Percentiles rank a stretch among this genome's conserved stretches.
Evolutionary conservation across 2,888 invertebrate species (phyloP).

Genomic region (Nudaria mundana): DNA sequence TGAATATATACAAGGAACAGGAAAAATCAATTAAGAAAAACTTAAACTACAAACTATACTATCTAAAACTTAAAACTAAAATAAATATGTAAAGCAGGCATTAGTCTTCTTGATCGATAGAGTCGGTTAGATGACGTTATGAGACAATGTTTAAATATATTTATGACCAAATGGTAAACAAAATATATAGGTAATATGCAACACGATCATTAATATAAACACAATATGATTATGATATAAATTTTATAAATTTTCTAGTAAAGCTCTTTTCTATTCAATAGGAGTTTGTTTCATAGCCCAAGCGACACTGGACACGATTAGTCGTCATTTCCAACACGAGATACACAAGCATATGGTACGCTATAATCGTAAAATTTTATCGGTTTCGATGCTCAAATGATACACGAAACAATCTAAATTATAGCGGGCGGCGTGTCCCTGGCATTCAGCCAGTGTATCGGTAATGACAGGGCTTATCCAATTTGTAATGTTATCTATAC

Average conservation of each 20-base stretch:
- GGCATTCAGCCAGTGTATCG: slow-evolving; percentile 65
- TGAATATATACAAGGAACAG: too few relatives aligned
- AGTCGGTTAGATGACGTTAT: too few relatives aligned
- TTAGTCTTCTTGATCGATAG: too few relatives aligned
- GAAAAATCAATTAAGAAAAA: too few relatives aligned
- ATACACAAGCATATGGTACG: slow-evolving; percentile 60
- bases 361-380: slow-evolving; percentile 79
- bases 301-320: too few relatives aligned
- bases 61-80: too few relatives aligned
- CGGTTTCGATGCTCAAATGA: slow-evolving; percentile 76
- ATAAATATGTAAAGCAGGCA: too few relatives aligned
- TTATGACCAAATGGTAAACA: too few relatives aligned
- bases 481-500: slow-evolving; percentile 62
- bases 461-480: slow-evolving; percentile 68
- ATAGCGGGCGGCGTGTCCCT: slow-evolving; percentile 59
- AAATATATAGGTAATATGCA: too few relatives aligned
- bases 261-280: slow-evolving; percentile 1
- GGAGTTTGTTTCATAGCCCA: slow-evolving; percentile 21
- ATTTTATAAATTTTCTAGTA: background rate
- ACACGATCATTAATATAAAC: background rate
- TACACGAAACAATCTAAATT: slow-evolving; percentile 79
- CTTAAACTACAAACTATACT: too few relatives aligned
- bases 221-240: background rate
- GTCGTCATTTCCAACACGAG: slow-evolving; percentile 40
- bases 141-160: too few relatives aligned